Percentiles rank a stretch among this genome's conserved stretches.
Conservation (phyloP, 2,113 vertebrate genomes). For the Xyrauchen texanus region DNA sequence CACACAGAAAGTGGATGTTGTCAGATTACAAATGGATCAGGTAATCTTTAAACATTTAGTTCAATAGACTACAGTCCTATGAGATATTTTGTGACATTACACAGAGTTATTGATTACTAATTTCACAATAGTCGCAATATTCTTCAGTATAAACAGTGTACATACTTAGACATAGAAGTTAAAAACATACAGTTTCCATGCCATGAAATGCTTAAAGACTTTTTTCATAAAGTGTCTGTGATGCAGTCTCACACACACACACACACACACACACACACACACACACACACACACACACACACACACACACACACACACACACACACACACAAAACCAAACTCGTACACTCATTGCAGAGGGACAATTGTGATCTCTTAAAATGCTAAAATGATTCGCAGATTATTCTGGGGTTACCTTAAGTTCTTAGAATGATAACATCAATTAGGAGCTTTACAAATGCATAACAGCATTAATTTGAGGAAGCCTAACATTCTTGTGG, state of each 20-base stretch:
- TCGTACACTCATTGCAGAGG: neutral
- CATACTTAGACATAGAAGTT: constrained; percentile 27
- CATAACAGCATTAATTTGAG: neutral
- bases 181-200: constrained; percentile 30
- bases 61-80: neutral
- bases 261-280: neutral
- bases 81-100: neutral
- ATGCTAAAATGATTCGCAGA: neutral
- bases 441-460: too few species aligned
- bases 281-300: neutral
- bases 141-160: constrained; percentile 10
- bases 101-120: neutral
- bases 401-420: neutral
- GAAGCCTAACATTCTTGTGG: neutral
- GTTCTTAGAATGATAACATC: too few species aligned
- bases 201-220: constrained; percentile 8
- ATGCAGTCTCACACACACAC: neutral
- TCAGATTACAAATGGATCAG: constrained; percentile 25
- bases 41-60: neutral
- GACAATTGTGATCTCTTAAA: constrained; percentile 5
- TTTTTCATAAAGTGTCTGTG: neutral
- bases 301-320: constrained; percentile 3
- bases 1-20: constrained; percentile 13
- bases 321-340: neutral
- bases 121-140: neutral